Base-by-base conservation (phyloP, 2,888 invertebrate species). In the Sminthurides aquaticus region DNA sequence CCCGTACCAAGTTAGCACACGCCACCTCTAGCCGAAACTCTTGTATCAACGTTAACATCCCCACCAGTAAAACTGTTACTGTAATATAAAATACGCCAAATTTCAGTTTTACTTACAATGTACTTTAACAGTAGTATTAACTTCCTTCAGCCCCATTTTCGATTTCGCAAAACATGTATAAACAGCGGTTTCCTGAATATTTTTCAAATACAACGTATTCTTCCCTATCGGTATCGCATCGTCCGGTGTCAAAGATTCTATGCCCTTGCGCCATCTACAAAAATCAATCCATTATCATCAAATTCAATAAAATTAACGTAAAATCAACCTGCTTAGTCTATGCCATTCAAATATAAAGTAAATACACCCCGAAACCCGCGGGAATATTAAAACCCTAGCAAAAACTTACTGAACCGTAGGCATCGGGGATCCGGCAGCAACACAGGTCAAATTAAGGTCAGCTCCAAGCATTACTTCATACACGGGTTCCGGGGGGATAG, bases 381-480 rank as follows among this genome's bases (percentile, higher is more conserved):
- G n/a, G n/a, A n/a, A n/a, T n/a, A n/a, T n/a, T n/a, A n/a, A n/a
- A n/a, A n/a, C n/a, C n/a, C n/a, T 34, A 26, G 2, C 25, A 8
- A 49, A 25, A n/a, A 52, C 67, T 20, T 69, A 73, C 80, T 92
- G 94, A 62, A 99, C 96, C 75, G 87, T 88, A 1, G 98, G 99
- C 96, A 98, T 96, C 3, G 98, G 98, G 0, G 97, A 93, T 24
- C 99, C 98, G 29, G 93, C 91, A 11, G 98, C 98, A 63, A 96
- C 94, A 79, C 99, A 99, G 65, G 94, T 94, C 72, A 99, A 82
- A 79, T 93, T 97, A 74, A 97, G 82, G 77, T 89, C 88, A 0
- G 90, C 89, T 18, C 95, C 95, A 59, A 95, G 83, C 86, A 91
- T 91, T 61, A 98, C 95, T 78, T 95, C 93, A 72, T 87, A 89